These are phyloP conservation scores for Oscheius myriophilus DNA, from an alignment of 2,888 invertebrate genomes.

Conservation along the genomic window DNA sequence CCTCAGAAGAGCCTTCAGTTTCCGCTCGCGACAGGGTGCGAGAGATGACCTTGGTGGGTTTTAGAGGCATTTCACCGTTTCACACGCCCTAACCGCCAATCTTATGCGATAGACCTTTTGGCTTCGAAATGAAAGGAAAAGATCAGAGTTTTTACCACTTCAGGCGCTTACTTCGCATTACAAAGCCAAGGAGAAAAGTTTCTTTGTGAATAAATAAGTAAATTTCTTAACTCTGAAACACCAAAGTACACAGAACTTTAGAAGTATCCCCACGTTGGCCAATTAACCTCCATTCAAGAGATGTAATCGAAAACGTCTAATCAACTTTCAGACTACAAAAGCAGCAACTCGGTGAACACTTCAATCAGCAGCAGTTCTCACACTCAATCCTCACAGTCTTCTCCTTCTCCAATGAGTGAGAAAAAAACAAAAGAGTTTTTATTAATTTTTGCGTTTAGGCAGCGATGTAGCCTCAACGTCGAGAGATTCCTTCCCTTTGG, in stretches of 20 bases:
- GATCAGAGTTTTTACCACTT: too few relatives aligned
- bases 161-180: too few relatives aligned
- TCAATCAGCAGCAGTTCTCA: slow-evolving; percentile 24
- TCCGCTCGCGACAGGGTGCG: slow-evolving; percentile 29
- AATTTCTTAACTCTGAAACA: too few relatives aligned
- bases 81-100: too few relatives aligned
- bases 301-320: not conserved
- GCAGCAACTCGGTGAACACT: slow-evolving; percentile 28
- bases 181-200: too few relatives aligned
- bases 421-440: not conserved
- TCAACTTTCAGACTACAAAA: slow-evolving; percentile 23
- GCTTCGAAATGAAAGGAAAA: too few relatives aligned
- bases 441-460: slow-evolving; percentile 27
- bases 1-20: slow-evolving; percentile 41
- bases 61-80: too few relatives aligned
- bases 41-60: slow-evolving; percentile 1
- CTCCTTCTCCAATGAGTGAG: slow-evolving; percentile 36
- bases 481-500: slow-evolving; percentile 24
- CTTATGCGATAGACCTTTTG: too few relatives aligned
- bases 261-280: too few relatives aligned
- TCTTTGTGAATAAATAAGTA: too few relatives aligned
- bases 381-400: slow-evolving; percentile 15
- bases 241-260: too few relatives aligned
- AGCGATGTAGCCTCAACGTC: slow-evolving; percentile 47
- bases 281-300: not conserved